Percentiles rank a stretch among this genome's conserved stretches.
Conservation (phyloP, 2,113 vertebrate genomes). For the Sturnus vulgaris region DNA sequence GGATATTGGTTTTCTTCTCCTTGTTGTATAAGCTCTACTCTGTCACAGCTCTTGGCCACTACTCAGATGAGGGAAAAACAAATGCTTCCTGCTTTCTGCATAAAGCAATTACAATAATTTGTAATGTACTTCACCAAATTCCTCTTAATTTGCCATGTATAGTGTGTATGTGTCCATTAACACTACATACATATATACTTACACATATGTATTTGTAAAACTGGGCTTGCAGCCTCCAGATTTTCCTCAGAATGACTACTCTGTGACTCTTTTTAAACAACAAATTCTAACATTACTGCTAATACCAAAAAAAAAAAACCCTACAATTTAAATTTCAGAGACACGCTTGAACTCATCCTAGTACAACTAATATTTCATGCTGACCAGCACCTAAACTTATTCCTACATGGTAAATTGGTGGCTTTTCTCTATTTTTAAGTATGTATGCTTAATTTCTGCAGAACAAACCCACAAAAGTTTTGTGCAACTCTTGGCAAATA, state of each 20-base stretch:
- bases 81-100: not conserved
- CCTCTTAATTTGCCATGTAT: not conserved
- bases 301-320: not conserved
- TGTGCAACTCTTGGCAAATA: not conserved
- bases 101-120: not conserved
- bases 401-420: not conserved
- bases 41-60: not conserved
- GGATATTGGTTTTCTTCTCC: not conserved
- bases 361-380: not conserved
- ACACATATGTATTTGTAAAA: not conserved
- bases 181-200: not conserved
- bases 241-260: not conserved
- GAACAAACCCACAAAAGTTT: not conserved
- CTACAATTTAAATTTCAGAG: not conserved
- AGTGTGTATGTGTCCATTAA: not conserved
- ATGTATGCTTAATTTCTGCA: not conserved
- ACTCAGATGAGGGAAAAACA: not conserved
- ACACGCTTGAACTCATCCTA: not conserved
- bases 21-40: not conserved
- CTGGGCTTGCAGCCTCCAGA: not conserved
- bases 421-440: not conserved
- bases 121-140: not conserved
- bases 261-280: not conserved
- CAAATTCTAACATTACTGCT: not conserved
- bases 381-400: not conserved